phyloP scores from a whole-genome alignment of 2,888 invertebrate genomes.

The Myathropa florea region DNA sequence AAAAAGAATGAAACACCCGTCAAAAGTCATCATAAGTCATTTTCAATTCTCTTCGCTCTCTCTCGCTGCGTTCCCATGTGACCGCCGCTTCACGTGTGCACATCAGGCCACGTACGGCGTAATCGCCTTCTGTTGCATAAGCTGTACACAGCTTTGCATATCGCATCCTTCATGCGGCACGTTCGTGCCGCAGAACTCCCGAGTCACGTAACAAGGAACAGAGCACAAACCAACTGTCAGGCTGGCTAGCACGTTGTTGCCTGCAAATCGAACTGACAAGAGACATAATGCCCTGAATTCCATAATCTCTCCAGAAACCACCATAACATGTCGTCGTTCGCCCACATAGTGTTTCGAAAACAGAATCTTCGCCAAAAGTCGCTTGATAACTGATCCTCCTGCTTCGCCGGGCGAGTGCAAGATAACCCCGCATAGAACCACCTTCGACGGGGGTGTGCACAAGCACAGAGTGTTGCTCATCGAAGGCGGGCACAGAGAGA shows the following conservation, averaged over 20 bases:
- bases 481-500: not conserved
- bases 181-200: constrained; percentile 5
- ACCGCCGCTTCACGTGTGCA: not conserved
- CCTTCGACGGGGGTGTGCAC: not conserved
- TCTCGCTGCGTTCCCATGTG: not conserved
- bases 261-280: constrained; percentile 57
- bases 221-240: constrained; percentile 14
- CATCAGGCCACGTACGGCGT: not conserved
- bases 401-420: not conserved
- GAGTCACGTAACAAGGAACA: not conserved
- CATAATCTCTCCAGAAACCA: constrained; percentile 44
- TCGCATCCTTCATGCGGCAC: not conserved
- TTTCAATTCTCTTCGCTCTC: not conserved
- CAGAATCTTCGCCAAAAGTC: not conserved
- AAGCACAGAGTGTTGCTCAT: not conserved
- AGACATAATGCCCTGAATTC: constrained; percentile 42
- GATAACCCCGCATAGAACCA: not conserved
- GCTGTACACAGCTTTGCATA: not conserved
- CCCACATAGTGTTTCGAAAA: not conserved
- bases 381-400: not conserved
- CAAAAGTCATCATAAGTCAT: not conserved
- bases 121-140: not conserved
- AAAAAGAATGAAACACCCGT: not conserved
- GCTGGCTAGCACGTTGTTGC: constrained; percentile 52
- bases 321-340: not conserved